Evolutionary conservation across 2,797 vertebrate species (phyloP), one percentile per base, ranked within the genome.

Genomic region (Acrossocheilus wenchowensis): DNA sequence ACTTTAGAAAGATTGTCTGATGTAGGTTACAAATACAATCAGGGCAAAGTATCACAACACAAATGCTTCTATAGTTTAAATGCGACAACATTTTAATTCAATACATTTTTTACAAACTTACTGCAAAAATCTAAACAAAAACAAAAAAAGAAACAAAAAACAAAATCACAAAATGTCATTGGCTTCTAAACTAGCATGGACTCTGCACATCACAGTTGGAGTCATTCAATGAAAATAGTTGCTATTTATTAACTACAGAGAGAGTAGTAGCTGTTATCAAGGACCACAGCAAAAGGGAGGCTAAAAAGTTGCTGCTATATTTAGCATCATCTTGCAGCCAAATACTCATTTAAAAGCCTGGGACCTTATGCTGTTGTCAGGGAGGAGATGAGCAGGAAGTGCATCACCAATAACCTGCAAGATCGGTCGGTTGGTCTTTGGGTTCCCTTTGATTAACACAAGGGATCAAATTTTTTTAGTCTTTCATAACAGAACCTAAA

Each of bases 271-370:
- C 39, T 71, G 86, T 84, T 89, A 73, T 81, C 60, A 54, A 83
- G 83, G 75, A 68, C 83, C 87, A 83, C 84, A 87, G 73, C 68
- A 68, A 83, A 87, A 89, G 87, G 75, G 84, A 89, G 82, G 89
- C 89, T 83, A 85, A 89, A 90, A 91, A 85, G 82, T 88, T 85
- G 36, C 75, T 83, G 84, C 89, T 91, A 91, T 88, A 89, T 89
- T 90, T 91, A 91, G 87, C 85, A 83, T 43, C 41, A 57, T 34
- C 48, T 81, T n/a, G 2, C 80, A 89, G 90, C 90, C 90, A 91
- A 83, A 71, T 78, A 84, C 82, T 90, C 54, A 91, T 91, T 89
- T 89, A 89, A 89, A 90, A 89, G 82, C 86, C 82, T 83, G 57
- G 86, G 84, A 89, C 88, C 88, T 85, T 48, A 62, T 43, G 78